Conservation (phyloP, 1,140 invertebrate species). For the Drosophila orena region DNA sequence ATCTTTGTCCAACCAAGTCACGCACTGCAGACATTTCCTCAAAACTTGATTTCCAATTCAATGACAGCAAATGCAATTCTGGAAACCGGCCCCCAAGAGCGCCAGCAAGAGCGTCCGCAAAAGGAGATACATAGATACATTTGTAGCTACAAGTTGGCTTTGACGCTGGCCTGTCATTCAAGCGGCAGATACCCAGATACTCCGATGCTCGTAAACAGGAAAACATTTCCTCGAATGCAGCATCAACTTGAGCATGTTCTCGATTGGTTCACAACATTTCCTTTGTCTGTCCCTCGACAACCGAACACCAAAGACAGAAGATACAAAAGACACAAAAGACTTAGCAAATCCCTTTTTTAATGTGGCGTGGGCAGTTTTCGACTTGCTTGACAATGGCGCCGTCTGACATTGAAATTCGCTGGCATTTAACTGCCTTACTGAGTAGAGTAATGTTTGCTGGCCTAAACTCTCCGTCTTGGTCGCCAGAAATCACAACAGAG, state of each 20-base stretch:
- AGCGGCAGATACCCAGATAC: constrained; percentile 10
- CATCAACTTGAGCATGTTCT: constrained; percentile 48
- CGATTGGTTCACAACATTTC: constrained; percentile 51
- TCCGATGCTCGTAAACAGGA: constrained; percentile 56
- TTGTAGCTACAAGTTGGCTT: constrained; percentile 75
- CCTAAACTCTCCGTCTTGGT: constrained; percentile 7
- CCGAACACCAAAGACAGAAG: background rate
- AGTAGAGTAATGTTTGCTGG: constrained; percentile 28
- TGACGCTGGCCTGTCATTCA: constrained; percentile 67
- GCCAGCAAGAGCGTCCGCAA: constrained; percentile 40
- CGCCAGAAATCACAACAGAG: constrained; percentile 54
- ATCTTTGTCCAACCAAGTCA: constrained; percentile 56
- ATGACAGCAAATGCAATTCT: constrained; percentile 42
- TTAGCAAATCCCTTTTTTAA: constrained; percentile 30
- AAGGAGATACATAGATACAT: constrained; percentile 72
- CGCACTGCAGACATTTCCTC: constrained; percentile 67
- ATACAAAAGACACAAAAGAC: constrained; percentile 11
- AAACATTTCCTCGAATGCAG: constrained; percentile 58
- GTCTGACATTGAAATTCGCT: constrained; percentile 67
- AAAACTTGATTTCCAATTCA: constrained; percentile 71
- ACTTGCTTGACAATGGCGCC: constrained; percentile 49
- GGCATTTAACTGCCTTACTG: constrained; percentile 59
- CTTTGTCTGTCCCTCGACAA: constrained; percentile 26
- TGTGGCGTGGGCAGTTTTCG: constrained; percentile 34
- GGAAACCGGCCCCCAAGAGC: constrained; percentile 69